phyloP scores from a whole-genome alignment of 2,113 vertebrate species.

The Stegostoma tigrinum region DNA sequence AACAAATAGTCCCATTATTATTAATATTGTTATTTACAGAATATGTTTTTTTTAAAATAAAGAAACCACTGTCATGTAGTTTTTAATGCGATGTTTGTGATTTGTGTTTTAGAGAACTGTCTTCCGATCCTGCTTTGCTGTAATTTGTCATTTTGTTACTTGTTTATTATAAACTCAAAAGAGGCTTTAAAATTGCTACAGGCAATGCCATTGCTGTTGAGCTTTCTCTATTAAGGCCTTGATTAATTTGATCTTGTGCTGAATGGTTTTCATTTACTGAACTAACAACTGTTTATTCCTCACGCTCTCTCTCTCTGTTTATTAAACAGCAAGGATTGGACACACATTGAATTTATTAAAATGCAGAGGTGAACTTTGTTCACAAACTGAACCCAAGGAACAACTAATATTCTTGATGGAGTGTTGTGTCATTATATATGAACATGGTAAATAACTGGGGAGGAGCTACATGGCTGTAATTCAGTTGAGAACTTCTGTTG shows the following conservation, averaged over 20 bases:
- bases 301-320: conserved; percentile 5
- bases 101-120: not conserved
- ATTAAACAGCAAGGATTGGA: conserved; percentile 31
- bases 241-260: conserved; percentile 13
- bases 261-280: not conserved
- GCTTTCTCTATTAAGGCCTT: not conserved
- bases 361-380: conserved; percentile 30
- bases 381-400: conserved; percentile 23
- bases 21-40: conserved; percentile 4
- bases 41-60: not conserved
- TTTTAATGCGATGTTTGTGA: not conserved
- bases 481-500: not conserved
- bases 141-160: conserved; percentile 34
- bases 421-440: conserved; percentile 28
- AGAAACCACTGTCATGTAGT: not conserved
- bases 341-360: conserved; percentile 35
- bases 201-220: not conserved
- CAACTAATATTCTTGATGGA: conserved; percentile 37
- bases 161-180: conserved; percentile 30
- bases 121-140: not conserved
- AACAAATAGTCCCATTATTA: not conserved
- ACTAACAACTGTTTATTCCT: not conserved
- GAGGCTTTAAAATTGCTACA: conserved; percentile 15
- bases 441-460: conserved; percentile 32
- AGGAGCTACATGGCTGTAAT: not conserved